phyloP scores from a whole-genome alignment of 2,113 vertebrate species.

The Corythaeola cristata region DNA sequence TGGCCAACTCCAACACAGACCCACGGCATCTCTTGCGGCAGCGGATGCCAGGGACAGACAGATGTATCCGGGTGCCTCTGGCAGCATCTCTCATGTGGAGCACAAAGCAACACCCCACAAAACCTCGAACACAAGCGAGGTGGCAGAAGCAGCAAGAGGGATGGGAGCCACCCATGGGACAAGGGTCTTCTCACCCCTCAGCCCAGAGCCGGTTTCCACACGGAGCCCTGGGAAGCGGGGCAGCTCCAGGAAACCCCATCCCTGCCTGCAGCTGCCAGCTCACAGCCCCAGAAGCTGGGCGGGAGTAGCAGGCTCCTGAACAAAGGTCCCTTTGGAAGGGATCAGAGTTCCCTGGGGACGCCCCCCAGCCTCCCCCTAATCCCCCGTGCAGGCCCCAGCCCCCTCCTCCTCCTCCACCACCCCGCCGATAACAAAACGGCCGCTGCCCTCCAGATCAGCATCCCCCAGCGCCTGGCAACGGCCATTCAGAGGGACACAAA shows the following conservation, averaged over 20 bases:
- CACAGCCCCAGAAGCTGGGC: not conserved
- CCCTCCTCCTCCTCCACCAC: constrained; percentile 20
- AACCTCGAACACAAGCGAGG: fast-evolving
- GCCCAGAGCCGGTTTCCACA: not conserved
- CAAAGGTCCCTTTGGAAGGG: constrained; percentile 51
- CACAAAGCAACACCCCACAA: too few species aligned
- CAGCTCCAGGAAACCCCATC: not conserved
- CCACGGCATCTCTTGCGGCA: fast-evolving
- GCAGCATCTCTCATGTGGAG: not conserved
- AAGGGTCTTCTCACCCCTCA: not conserved
- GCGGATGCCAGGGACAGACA: fast-evolving
- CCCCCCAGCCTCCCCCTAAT: not conserved
- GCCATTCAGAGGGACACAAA: constrained; percentile 43
- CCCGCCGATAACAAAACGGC: constrained; percentile 59
- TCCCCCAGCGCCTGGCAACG: constrained; percentile 73
- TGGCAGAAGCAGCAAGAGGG: not conserved
- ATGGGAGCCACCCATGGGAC: not conserved
- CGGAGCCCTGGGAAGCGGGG: not conserved
- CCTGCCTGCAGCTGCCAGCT: not conserved
- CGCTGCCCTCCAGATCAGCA: constrained; percentile 35
- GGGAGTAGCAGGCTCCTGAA: not conserved
- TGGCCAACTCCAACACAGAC: not conserved
- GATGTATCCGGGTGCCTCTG: fast-evolving
- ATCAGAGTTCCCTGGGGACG: not conserved
- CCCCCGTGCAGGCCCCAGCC: not conserved